These are phyloP conservation scores for Lepidurus packardi DNA, from an alignment of 1,140 invertebrate genomes.

Conservation along the genomic window DNA sequence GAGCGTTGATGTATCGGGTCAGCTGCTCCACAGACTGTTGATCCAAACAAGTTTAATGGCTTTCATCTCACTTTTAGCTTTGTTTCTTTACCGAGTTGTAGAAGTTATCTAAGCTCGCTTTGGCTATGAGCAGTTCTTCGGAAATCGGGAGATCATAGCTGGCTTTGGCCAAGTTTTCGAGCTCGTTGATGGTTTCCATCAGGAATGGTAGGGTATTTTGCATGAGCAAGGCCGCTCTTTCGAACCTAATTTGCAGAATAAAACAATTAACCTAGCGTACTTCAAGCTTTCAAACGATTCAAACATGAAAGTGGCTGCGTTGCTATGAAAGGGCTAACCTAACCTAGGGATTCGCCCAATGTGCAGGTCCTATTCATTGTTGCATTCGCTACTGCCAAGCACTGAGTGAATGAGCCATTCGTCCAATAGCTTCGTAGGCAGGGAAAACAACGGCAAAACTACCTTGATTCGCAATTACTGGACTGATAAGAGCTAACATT, in stretches of 20 bases:
- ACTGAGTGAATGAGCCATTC: too few relatives aligned
- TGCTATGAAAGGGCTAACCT: too few relatives aligned
- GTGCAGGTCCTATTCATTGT: too few relatives aligned
- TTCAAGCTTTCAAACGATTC: too few relatives aligned
- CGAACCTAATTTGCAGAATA: background rate
- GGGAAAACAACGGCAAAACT: too few relatives aligned
- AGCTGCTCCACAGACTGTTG: background rate
- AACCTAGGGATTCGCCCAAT: too few relatives aligned
- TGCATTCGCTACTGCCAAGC: too few relatives aligned
- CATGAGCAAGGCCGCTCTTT: constrained; percentile 9
- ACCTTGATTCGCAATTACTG: too few relatives aligned
- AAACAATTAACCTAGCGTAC: background rate
- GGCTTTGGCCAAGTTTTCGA: background rate
- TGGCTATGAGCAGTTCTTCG: background rate
- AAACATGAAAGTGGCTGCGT: too few relatives aligned
- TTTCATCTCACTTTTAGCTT: background rate
- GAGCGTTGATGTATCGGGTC: background rate
- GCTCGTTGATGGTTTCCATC: background rate
- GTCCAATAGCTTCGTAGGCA: too few relatives aligned
- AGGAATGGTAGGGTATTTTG: background rate
- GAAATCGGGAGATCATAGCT: background rate
- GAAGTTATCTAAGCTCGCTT: constrained; percentile 3
- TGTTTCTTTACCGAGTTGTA: background rate
- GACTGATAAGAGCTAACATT: too few relatives aligned
- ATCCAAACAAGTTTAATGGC: background rate